Percentiles rank a stretch among this genome's conserved stretches.
These are phyloP conservation scores for Gadopsis marmoratus DNA, from an alignment of 2,797 vertebrate species.

Conservation along the genomic window DNA sequence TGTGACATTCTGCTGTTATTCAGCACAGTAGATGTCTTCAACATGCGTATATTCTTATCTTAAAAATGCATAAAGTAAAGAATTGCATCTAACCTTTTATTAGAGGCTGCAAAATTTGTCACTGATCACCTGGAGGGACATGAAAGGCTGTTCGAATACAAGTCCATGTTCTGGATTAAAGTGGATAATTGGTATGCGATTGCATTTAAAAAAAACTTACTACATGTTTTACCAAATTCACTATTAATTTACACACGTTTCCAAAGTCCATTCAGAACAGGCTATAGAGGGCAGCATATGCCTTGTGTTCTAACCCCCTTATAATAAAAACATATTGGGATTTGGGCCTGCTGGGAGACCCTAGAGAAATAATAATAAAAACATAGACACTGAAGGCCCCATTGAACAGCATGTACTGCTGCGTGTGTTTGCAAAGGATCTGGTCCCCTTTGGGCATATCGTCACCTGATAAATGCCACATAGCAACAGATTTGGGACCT, in stretches of 20 bases:
- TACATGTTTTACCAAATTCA: too few relatives aligned
- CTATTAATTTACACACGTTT: too few relatives aligned
- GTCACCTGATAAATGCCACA: background rate
- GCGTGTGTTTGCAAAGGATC: background rate
- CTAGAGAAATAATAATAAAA: too few relatives aligned
- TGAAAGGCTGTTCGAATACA: background rate
- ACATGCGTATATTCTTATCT: background rate
- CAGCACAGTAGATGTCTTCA: background rate
- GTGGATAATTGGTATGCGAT: background rate
- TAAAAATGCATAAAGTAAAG: background rate
- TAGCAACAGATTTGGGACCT: background rate
- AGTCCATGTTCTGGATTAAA: background rate
- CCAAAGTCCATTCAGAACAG: too few relatives aligned
- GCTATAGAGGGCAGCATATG: background rate
- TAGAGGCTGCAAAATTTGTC: background rate
- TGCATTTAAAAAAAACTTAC: background rate
- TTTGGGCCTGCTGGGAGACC: too few relatives aligned
- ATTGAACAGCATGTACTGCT: too few relatives aligned
- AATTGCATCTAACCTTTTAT: slow-evolving; percentile 1
- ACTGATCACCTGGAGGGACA: background rate
- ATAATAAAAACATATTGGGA: background rate
- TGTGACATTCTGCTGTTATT: background rate
- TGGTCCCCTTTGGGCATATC: background rate
- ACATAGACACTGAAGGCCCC: too few relatives aligned
- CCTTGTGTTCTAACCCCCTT: background rate